Conservation (phyloP, 1,140 invertebrate species). For the Drosophila arawakana region DNA sequence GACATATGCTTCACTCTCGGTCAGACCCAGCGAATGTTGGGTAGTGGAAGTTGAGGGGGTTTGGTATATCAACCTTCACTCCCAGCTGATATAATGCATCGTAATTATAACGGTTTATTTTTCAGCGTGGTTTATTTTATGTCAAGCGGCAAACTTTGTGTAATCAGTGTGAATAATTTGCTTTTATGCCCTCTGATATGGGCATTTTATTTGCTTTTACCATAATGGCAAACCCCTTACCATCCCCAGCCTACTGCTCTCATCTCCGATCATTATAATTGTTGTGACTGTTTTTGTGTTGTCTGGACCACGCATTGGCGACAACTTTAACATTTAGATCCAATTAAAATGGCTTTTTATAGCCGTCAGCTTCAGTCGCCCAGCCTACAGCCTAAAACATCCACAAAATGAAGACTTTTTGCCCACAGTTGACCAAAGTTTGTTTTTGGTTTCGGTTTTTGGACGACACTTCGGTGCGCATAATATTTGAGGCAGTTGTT, state of each 20-base stretch:
- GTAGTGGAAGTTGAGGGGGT: not conserved
- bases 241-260: not conserved
- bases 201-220: conserved; percentile 60
- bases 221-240: conserved; percentile 51
- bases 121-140: conserved; percentile 72
- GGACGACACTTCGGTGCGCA: conserved; percentile 10
- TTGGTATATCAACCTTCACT: not conserved
- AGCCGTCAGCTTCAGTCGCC: not conserved
- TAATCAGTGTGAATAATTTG: conserved; percentile 82
- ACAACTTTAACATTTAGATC: conserved; percentile 69
- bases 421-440: conserved; percentile 23
- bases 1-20: conserved; percentile 54
- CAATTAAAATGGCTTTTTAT: conserved; percentile 80
- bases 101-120: conserved; percentile 80
- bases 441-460: not conserved
- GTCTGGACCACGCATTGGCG: conserved; percentile 30
- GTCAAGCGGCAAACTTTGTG: conserved; percentile 65
- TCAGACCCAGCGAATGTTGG: not conserved
- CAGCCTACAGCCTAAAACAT: conserved; percentile 10
- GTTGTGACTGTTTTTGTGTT: conserved; percentile 45
- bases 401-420: conserved; percentile 21
- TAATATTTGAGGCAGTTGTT: conserved; percentile 1
- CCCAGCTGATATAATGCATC: conserved; percentile 51
- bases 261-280: conserved; percentile 46
- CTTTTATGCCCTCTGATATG: conserved; percentile 65